Percentiles rank a stretch among this genome's conserved stretches.
Evolutionary conservation across 2,888 invertebrate genomes (phyloP).

Genomic region (Ophioninae sp.): DNA sequence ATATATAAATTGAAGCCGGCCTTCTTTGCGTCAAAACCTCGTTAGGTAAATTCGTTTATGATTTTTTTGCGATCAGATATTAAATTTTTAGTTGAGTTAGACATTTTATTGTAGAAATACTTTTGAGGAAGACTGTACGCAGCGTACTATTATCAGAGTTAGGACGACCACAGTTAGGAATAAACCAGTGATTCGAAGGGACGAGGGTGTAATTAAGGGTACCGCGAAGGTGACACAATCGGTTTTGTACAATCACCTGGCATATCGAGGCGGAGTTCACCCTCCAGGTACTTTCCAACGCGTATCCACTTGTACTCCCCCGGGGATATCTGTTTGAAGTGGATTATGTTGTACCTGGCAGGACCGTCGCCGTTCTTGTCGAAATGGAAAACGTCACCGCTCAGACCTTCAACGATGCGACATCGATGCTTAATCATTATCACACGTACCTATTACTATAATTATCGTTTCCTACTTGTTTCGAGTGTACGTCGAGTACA

Average conservation of each 20-base stretch:
- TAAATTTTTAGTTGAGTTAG: too few relatives aligned
- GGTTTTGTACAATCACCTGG: slow-evolving; percentile 83
- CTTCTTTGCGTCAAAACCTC: too few relatives aligned
- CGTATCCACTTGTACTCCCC: slow-evolving; percentile 92
- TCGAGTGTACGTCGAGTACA: too few relatives aligned
- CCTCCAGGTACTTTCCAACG: slow-evolving; percentile 93
- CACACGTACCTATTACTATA: neutral
- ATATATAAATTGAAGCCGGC: too few relatives aligned
- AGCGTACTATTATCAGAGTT: too few relatives aligned
- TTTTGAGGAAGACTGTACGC: too few relatives aligned
- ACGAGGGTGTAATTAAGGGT: neutral
- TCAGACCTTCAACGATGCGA: slow-evolving; percentile 86
- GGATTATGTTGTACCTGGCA: slow-evolving; percentile 96
- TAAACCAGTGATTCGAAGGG: neutral
- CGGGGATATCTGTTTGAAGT: slow-evolving; percentile 91
- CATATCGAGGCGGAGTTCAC: slow-evolving; percentile 90
- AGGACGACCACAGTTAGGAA: too few relatives aligned
- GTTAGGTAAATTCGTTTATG: too few relatives aligned
- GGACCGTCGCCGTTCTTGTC: slow-evolving; percentile 96
- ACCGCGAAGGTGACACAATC: too few relatives aligned
- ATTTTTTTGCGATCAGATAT: too few relatives aligned
- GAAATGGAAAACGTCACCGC: slow-evolving; percentile 94
- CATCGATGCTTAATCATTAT: neutral
- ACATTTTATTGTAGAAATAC: too few relatives aligned
- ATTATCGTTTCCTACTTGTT: too few relatives aligned